Conservation (phyloP, 2,797 vertebrate genomes). For the Sarcoramphus papa region DNA sequence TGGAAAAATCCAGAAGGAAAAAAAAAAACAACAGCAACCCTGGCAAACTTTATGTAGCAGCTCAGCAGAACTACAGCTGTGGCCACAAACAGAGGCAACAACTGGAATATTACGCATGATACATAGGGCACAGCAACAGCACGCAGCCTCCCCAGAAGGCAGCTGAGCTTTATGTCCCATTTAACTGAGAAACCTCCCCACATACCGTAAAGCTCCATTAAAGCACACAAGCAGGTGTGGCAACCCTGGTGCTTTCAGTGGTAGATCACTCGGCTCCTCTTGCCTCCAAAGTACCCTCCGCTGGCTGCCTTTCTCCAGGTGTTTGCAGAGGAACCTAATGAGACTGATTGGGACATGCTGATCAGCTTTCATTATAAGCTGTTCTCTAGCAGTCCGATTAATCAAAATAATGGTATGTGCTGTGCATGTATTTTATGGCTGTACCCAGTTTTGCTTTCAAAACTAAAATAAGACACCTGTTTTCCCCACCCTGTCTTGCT, state of each 20-base stretch:
- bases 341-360: not conserved
- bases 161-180: slow-evolving; percentile 49
- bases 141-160: slow-evolving; percentile 23
- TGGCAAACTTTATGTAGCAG: slow-evolving; percentile 32
- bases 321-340: not conserved
- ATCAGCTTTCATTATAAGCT: slow-evolving; percentile 1
- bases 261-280: not conserved
- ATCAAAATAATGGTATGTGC: not conserved
- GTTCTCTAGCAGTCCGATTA: slow-evolving; percentile 3
- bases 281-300: not conserved
- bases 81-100: slow-evolving; percentile 44
- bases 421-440: not conserved
- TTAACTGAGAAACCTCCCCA: slow-evolving; percentile 4
- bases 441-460: slow-evolving; percentile 1
- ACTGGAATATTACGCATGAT: slow-evolving; percentile 4
- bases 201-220: not conserved
- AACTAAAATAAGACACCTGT: slow-evolving; percentile 40
- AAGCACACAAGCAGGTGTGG: not conserved
- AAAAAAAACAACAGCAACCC: not conserved
- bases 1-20: slow-evolving; percentile 43
- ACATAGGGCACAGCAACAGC: not conserved
- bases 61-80: slow-evolving; percentile 29
- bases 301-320: slow-evolving; percentile 37
- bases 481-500: slow-evolving; percentile 1
- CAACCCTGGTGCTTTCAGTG: not conserved